Base-by-base conservation (phyloP, 2,113 vertebrate species). In the Alligator mississippiensis region DNA sequence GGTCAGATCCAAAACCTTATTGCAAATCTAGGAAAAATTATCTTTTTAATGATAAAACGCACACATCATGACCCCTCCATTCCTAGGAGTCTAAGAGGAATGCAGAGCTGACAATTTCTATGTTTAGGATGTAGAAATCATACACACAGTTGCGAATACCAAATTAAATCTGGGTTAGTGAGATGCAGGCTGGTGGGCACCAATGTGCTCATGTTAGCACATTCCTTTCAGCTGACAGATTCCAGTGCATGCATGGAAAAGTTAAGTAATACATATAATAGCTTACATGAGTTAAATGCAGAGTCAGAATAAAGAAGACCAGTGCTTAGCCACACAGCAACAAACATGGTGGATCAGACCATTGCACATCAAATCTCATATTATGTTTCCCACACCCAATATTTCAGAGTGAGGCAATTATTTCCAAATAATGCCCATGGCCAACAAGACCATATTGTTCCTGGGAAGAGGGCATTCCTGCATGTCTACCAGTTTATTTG, bases 1-100 rank as follows among this genome's bases (percentile, higher is more conserved):
- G 95, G 92, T 95, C 89, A 90, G 64, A 8, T 6, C 61, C 64
- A 34, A 34, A 64, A 80, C 59, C 82, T 93, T 82, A 87, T 10
- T 80, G 90, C 89, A 95, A 62, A 90, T 59, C 88, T 5, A 87
- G 88, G 83, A 86, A 91, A 94, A 95, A 95, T 89, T 82, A 84
- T 78, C 93, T 87, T 87, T 91, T 80, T 84, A 64, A 88, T 74
- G 85, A 80, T 58, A 59, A 91, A 91, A 92, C 14, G 4, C 63
- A 1, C 24, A 79, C 94, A 89, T 89, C 91, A 54, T 7, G 86
- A 87, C 93, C 89, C 74, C 82, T 80, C 70, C 27, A 77, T 90
- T 89, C 93, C 85, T 66, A 11, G 68, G 70, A 58, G 3, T 1
- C 0, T 25, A 85, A 84, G 4, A 1, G 91, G 87, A 84, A 83